Percentiles rank a stretch among this genome's conserved stretches.
Evolutionary conservation across 2,113 vertebrate species (phyloP).

Genomic region (Mus musculus): DNA sequence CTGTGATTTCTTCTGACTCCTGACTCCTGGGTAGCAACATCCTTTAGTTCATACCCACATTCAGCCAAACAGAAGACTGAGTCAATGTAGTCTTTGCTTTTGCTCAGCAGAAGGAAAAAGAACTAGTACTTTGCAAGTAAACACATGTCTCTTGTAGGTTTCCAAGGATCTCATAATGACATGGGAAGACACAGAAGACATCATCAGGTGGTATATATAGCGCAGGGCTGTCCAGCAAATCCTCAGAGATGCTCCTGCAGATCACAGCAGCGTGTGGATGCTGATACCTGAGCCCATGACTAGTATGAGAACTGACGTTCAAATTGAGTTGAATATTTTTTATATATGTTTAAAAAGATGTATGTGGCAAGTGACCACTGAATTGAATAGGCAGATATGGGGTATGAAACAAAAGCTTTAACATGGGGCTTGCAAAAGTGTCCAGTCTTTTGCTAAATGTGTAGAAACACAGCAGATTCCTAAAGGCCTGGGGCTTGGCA

Average conservation of each 20-base stretch:
- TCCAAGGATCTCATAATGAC: not conserved
- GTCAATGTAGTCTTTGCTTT: not conserved
- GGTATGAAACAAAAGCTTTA: not conserved
- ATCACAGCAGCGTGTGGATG: not conserved
- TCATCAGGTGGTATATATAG: rapidly evolving
- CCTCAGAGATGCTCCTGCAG: too few relatives aligned
- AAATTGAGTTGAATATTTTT: not conserved
- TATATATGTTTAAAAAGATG: not conserved
- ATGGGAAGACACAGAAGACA: not conserved
- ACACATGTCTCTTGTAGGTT: not conserved
- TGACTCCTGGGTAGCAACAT: not conserved
- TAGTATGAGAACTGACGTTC: not conserved
- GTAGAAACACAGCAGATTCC: not conserved
- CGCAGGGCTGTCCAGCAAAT: too few relatives aligned
- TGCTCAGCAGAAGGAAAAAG: not conserved
- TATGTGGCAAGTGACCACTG: not conserved
- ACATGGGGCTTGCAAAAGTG: not conserved
- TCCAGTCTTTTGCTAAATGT: not conserved
- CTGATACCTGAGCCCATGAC: too few relatives aligned
- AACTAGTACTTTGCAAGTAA: not conserved
- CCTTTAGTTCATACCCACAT: not conserved
- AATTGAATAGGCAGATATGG: not conserved
- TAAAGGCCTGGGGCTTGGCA: not conserved
- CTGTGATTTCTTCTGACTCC: not conserved
- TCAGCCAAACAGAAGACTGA: not conserved